Evolutionary conservation across 2,797 vertebrate genomes (phyloP).

Genomic region (Telmatherina bonti): DNA sequence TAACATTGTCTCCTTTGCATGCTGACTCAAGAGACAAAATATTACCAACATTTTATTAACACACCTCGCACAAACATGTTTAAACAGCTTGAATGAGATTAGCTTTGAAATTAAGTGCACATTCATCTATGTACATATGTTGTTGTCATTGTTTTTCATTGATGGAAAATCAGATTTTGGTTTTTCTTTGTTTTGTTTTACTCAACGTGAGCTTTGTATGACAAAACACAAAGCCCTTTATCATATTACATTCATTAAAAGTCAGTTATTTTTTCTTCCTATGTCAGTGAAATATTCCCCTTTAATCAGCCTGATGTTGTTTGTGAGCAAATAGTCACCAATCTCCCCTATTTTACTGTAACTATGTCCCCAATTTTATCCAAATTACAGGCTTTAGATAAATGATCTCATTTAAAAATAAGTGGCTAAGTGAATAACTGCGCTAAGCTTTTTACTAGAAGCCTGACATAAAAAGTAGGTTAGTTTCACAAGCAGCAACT

Average conservation of each 20-base stretch:
- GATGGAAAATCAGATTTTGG: background rate
- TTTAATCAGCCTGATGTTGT: background rate
- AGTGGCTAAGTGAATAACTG: background rate
- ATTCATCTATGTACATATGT: background rate
- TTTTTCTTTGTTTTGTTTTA: background rate
- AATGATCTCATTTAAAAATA: background rate
- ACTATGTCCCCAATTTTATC: background rate
- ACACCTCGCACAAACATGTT: constrained; percentile 14
- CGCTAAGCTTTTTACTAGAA: background rate
- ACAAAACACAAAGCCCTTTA: background rate
- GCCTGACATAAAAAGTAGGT: background rate
- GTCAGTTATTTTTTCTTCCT: background rate
- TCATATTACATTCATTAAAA: background rate
- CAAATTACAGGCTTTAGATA: background rate
- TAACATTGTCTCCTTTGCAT: background rate
- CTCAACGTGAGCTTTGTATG: background rate
- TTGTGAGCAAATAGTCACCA: background rate
- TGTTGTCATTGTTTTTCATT: background rate
- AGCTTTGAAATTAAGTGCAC: background rate
- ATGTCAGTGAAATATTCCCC: background rate
- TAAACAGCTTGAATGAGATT: background rate
- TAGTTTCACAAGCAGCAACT: background rate
- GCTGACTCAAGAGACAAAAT: constrained; percentile 3
- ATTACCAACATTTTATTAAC: background rate
- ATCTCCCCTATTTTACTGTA: background rate